Percentiles rank a stretch among this genome's conserved stretches.
Evolutionary conservation across 2,888 invertebrate genomes (phyloP).

Genomic region (Phania funesta): DNA sequence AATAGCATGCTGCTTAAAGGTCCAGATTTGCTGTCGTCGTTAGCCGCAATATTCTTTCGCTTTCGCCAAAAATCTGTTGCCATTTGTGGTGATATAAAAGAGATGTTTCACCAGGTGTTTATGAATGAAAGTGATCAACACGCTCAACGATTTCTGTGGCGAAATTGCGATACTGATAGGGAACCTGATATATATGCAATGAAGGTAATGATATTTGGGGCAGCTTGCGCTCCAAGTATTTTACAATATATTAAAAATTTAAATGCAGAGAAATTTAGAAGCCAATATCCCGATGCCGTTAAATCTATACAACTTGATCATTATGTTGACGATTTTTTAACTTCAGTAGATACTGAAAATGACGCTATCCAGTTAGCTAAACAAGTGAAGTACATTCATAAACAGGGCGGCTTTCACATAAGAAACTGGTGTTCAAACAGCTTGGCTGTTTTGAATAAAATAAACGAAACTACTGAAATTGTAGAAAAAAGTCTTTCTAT

Average conservation of each 20-base stretch:
- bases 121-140: conserved; percentile 31
- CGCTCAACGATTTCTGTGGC: conserved; percentile 39
- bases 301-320: neutral
- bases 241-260: conserved; percentile 25
- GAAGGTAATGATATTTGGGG: conserved; percentile 40
- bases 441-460: conserved; percentile 69
- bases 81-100: conserved; percentile 42
- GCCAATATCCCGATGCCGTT: neutral
- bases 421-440: conserved; percentile 10
- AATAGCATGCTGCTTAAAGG: conserved; percentile 32
- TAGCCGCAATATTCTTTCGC: conserved; percentile 25
- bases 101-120: conserved; percentile 62
- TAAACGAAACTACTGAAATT: neutral
- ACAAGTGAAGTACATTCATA: conserved; percentile 36
- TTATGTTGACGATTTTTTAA: conserved; percentile 72
- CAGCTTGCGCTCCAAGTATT: conserved; percentile 20
- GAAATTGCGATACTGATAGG: conserved; percentile 3
- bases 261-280: conserved; percentile 15
- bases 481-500: neutral
- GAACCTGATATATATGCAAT: conserved; percentile 22
- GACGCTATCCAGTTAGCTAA: conserved; percentile 56
- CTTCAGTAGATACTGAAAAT: conserved; percentile 68
- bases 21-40: conserved; percentile 14
- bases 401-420: conserved; percentile 51
- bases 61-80: conserved; percentile 35